phyloP scores from a whole-genome alignment of 2,113 vertebrate genomes.

The Pituophis catenifer region DNA sequence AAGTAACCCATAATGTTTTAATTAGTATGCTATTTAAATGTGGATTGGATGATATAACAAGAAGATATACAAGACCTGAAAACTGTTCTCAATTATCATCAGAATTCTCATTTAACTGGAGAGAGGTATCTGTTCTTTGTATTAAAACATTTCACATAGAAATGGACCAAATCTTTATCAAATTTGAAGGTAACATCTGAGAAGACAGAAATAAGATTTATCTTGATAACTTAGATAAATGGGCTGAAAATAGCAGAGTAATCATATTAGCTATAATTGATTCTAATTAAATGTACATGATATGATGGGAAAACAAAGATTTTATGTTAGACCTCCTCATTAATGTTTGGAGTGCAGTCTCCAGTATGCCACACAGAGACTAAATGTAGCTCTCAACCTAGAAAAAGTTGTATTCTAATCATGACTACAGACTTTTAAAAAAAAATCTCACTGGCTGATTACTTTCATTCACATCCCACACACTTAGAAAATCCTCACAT shows the following conservation, averaged over 20 bases:
- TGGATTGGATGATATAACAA: background rate
- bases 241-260: background rate
- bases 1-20: background rate
- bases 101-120: background rate
- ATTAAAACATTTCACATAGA: background rate
- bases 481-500: background rate
- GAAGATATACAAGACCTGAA: background rate
- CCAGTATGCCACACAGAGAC: background rate
- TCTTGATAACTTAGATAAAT: background rate
- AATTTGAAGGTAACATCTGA: background rate
- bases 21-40: background rate
- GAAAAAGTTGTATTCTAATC: background rate
- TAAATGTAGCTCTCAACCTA: background rate
- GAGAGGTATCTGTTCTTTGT: background rate
- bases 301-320: background rate
- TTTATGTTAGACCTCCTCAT: background rate
- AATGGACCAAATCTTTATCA: background rate
- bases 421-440: background rate
- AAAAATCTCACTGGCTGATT: background rate
- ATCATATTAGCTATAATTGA: background rate
- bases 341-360: background rate
- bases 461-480: background rate
- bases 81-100: background rate
- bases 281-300: background rate
- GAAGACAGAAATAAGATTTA: background rate